Evolutionary conservation across 2,888 invertebrate species (phyloP).

Genomic region (Chaetogeoica ovagalla): DNA sequence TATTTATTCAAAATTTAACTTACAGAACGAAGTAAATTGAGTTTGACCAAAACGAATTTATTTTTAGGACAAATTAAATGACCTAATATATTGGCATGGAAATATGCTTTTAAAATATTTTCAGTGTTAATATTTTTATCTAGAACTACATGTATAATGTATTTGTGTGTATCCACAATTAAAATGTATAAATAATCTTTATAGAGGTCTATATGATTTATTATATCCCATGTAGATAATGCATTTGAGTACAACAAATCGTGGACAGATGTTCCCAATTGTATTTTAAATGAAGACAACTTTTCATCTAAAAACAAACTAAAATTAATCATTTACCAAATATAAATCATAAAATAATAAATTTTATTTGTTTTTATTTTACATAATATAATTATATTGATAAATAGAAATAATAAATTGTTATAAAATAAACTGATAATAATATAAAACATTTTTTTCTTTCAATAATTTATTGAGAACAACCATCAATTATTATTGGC

Average conservation of each 20-base stretch:
- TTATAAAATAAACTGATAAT: too few relatives aligned
- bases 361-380: neutral
- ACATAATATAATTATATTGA: too few relatives aligned
- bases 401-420: too few relatives aligned
- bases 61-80: conserved; percentile 48
- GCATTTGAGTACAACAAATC: conserved; percentile 57
- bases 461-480: too few relatives aligned
- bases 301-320: conserved; percentile 61
- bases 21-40: conserved; percentile 54
- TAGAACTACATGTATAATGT: conserved; percentile 39
- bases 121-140: conserved; percentile 62
- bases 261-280: conserved; percentile 65
- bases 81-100: conserved; percentile 62
- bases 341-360: neutral
- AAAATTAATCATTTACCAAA: neutral
- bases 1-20: conserved; percentile 55
- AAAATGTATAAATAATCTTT: conserved; percentile 49
- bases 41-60: conserved; percentile 34
- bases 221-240: conserved; percentile 43
- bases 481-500: too few relatives aligned
- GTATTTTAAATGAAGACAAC: conserved; percentile 68
- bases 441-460: too few relatives aligned
- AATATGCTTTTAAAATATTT: conserved; percentile 71
- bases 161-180: conserved; percentile 35
- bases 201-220: conserved; percentile 42